Conservation (phyloP, 2,797 vertebrate species). For the Anomalospiza imberbis region DNA sequence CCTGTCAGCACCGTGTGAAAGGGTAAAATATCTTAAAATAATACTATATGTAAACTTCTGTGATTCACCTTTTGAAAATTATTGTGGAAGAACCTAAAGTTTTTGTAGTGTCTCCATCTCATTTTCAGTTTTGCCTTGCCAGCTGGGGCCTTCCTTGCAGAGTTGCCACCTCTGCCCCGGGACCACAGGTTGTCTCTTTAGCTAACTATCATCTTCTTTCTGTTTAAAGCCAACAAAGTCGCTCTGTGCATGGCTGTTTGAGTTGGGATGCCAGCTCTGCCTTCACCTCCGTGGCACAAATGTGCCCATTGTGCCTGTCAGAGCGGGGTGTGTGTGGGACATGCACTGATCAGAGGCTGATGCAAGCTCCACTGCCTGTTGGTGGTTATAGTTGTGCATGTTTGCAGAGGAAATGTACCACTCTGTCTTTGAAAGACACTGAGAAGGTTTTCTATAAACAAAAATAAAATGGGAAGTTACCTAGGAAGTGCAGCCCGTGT, state of each 20-base stretch:
- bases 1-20: neutral
- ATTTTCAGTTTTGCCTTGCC: neutral
- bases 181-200: neutral
- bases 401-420: neutral
- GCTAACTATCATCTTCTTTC: neutral
- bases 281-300: neutral
- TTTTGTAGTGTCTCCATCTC: neutral
- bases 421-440: neutral
- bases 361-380: neutral
- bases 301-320: rapidly evolving
- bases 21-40: neutral
- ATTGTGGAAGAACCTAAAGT: neutral
- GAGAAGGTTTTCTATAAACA: neutral
- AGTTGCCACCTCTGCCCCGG: neutral
- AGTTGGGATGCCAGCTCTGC: neutral
- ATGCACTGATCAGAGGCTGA: neutral
- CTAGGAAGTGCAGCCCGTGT: neutral
- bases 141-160: neutral
- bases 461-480: neutral
- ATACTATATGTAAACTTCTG: neutral
- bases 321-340: rapidly evolving
- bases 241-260: neutral
- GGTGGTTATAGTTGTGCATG: neutral
- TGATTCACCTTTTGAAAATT: neutral
- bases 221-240: neutral